Evolutionary conservation across 1,140 invertebrate genomes (phyloP), one percentile per base, ranked within the genome.

Genomic region (Apis laboriosa): DNA sequence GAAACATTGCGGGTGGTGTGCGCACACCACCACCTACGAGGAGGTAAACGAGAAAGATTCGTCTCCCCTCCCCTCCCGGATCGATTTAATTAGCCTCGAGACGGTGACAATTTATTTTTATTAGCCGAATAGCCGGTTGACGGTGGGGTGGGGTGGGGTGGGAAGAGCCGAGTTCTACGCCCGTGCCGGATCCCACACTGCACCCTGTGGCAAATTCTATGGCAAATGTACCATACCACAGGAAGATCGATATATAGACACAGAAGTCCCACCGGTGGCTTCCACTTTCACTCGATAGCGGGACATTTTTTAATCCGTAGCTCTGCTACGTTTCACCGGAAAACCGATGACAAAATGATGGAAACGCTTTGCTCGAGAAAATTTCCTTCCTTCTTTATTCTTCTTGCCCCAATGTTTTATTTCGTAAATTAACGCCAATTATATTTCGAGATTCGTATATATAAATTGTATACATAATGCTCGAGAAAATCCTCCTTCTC

Each of bases 61-160:
- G 53, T 80, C 61, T 85, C 19, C 5, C 53, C 19, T 34, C 34
- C 34, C 34, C 19, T 34, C 53, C 19, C 43, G 64, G 56, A 60
- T 80, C 72, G 76, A 80, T 84, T 86, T 79, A 71, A 90, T 90
- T 82, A 84, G 71, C n/a, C 21, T 2, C 51, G 78, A 51, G 67
- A n/a, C 17, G 53, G 84, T 88, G 84, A 89, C 90, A 87, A 90
- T 91, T 91, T 91, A 91, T 90, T 90, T 92, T 92, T 90, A 90
- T 91, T 90, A 90, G 86, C 84, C 84, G 76, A 58, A 79, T 58
- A 70, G 68, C 61, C 2, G 34, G 34, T 34, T 34, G 28, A 63
- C 66, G 67, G 21, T 74, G 66, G 60, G 63, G 73, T 85, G 79
- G 74, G 77, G 24, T 24, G 24, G 24, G 24, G 24, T 24, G 24